Evolutionary conservation across 2,113 vertebrate genomes (phyloP), one percentile per base, ranked within the genome.

Genomic region (Scomber colias): DNA sequence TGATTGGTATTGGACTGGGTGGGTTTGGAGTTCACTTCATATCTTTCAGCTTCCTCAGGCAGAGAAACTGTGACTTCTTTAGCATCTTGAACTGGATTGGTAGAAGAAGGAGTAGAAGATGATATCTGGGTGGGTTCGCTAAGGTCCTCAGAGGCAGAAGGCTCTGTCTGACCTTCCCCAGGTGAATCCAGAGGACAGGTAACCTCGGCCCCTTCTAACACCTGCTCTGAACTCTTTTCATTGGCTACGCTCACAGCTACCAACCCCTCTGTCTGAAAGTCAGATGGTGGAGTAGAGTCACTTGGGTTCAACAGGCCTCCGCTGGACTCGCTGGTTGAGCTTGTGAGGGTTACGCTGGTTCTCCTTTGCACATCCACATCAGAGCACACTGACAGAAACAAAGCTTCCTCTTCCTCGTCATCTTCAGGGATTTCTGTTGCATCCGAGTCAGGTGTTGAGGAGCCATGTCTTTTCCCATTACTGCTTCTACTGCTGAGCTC

Each of bases 371-470:
- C 48, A 5, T 53, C 76, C 30, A 84, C 2, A 11, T 93, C 91
- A 9, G 94, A 95, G 69, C 89, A 88, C 64, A 94, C 74, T 2
- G 94, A 94, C 77, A 93, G 5, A 81, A 94, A 95, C 63, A 86
- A 71, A 9, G 75, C 70, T 11, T 92, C 92, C 2, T 94, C 90
- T 0, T 84, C 61, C 11, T 83, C 84, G 3, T 79, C 87, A 9
- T 90, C 92, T 16, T 35, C 89, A 11, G 80, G 90, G 30, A 89
- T 71, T 61, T 93, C 91, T 7, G 92, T 93, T 1, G 84, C 69
- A 0, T 87, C 88, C 0, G 91, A 90, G 45, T 88, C 89, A 2
- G 90, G 69, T 12, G 64, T 62, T 11, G 78, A 81, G 15, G 77
- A 87, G 53, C 81, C 51, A 0, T 50, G 56, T 31, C 69, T 51